Percentiles rank a stretch among this genome's conserved stretches.
Conservation (phyloP, 2,797 vertebrate species). For the Tokudaia tokunoshimensis region DNA sequence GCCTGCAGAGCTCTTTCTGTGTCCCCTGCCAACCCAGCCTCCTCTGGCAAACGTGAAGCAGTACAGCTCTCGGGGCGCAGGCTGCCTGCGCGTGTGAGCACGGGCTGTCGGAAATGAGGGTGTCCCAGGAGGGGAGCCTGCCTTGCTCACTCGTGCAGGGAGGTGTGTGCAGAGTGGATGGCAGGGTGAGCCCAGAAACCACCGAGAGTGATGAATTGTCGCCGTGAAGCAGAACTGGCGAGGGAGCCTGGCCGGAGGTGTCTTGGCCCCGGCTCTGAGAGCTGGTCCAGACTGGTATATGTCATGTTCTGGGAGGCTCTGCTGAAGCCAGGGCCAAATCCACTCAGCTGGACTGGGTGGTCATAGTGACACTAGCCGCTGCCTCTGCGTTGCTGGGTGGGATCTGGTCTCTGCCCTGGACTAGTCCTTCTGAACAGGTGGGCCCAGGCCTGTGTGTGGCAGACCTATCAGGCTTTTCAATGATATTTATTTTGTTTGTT, state of each 20-base stretch:
- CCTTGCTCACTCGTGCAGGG: background rate
- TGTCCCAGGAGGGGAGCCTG: accelerated
- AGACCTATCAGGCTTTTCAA: accelerated
- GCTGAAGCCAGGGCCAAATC: background rate
- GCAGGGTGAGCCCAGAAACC: conserved; percentile 51
- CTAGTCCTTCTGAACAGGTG: background rate
- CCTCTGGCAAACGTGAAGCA: background rate
- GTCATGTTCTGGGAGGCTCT: conserved; percentile 79
- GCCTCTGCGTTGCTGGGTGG: conserved; percentile 66
- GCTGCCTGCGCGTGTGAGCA: accelerated
- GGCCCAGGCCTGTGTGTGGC: background rate
- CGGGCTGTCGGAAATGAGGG: background rate
- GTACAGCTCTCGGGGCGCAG: accelerated
- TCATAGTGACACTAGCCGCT: accelerated
- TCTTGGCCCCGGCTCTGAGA: conserved; percentile 43
- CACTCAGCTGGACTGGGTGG: background rate
- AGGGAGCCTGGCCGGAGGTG: background rate
- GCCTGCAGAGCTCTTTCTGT: background rate
- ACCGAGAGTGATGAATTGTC: conserved; percentile 30
- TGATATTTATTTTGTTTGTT: background rate
- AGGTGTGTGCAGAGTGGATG: background rate
- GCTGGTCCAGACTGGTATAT: conserved; percentile 75
- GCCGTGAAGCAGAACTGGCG: background rate
- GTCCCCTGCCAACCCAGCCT: background rate
- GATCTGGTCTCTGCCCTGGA: conserved; percentile 49